These are phyloP conservation scores for Jaculus jaculus DNA, from an alignment of 2,113 vertebrate genomes.

Conservation along the genomic window DNA sequence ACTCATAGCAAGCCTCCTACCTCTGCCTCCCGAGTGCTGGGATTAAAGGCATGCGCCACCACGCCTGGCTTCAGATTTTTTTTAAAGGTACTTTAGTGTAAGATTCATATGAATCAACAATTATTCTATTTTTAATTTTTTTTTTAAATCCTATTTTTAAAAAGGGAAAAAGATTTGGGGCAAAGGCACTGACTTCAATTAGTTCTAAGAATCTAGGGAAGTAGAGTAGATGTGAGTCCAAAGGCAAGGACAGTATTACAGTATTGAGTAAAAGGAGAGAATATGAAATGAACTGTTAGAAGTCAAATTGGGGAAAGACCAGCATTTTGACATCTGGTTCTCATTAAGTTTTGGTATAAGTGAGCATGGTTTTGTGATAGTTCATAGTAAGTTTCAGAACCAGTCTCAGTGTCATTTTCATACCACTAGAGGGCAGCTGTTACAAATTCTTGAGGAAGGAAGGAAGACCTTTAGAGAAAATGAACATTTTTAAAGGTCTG, in stretches of 20 bases:
- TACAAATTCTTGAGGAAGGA: background rate
- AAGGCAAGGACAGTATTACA: slow-evolving; percentile 5
- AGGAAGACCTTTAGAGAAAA: background rate
- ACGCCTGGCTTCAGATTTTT: too few species aligned
- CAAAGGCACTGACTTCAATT: background rate
- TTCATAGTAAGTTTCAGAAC: background rate
- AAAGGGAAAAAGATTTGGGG: background rate
- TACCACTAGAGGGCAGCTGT: slow-evolving; percentile 51
- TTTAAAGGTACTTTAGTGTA: background rate
- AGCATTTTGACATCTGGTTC: background rate
- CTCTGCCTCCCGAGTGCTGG: too few species aligned
- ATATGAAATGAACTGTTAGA: background rate
- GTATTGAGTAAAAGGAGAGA: slow-evolving; percentile 1
- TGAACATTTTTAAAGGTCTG: slow-evolving; percentile 28
- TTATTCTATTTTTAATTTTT: background rate
- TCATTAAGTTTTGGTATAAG: background rate
- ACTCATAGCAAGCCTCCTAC: too few species aligned
- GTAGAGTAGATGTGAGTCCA: background rate
- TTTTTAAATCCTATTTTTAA: background rate
- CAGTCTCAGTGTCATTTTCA: background rate
- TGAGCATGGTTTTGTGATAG: background rate
- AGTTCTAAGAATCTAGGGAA: background rate
- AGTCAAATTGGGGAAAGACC: slow-evolving; percentile 35
- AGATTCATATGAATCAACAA: slow-evolving; percentile 26
- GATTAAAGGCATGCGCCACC: too few species aligned